Conservation (phyloP, 2,113 vertebrate genomes). For the Turnix velox region DNA sequence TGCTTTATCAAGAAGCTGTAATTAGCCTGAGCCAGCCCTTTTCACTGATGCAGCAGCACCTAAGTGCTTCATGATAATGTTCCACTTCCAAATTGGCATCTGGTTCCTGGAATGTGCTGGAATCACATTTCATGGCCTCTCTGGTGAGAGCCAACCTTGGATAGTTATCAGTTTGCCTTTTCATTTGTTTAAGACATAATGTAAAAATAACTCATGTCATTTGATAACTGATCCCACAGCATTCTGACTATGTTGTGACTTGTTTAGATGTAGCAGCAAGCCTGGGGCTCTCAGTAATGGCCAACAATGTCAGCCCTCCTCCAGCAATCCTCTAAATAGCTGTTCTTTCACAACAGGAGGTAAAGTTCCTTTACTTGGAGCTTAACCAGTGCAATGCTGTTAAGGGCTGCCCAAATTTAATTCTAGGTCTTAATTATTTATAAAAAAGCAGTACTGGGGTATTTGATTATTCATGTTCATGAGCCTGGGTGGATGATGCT, state of each 20-base stretch:
- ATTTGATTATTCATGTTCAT: neutral
- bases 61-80: neutral
- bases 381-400: neutral
- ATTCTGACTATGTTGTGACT: neutral
- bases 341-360: neutral
- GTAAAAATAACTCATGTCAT: neutral
- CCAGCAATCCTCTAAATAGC: neutral
- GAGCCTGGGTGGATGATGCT: neutral
- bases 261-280: neutral
- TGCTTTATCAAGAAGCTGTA: neutral
- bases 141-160: neutral
- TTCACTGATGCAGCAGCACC: accelerated
- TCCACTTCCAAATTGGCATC: neutral
- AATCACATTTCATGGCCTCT: neutral
- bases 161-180: neutral
- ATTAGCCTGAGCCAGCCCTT: neutral
- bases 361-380: neutral
- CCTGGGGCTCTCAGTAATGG: neutral
- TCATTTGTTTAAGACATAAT: neutral
- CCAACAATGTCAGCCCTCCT: neutral
- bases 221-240: neutral
- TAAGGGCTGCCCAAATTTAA: neutral
- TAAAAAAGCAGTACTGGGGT: neutral
- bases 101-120: neutral
- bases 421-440: neutral